A percentile compares a stretch with the other conserved stretches of the same genome.
These are phyloP conservation scores for Boloria selene DNA, from an alignment of 2,888 invertebrate species.

Conservation along the genomic window DNA sequence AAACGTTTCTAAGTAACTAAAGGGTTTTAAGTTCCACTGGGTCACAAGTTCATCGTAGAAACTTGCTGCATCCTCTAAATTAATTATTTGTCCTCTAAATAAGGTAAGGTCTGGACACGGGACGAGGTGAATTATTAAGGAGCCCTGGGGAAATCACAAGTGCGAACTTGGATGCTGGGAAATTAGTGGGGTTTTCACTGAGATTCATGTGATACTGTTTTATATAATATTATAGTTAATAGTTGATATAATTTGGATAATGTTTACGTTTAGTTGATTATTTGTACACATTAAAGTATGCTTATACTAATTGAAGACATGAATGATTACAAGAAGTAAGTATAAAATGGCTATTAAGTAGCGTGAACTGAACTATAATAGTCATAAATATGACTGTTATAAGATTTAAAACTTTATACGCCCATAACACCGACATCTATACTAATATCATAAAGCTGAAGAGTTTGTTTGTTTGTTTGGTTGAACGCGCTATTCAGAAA, in stretches of 20 bases:
- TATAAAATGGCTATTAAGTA: no score
- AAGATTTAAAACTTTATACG: no score
- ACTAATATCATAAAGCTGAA: no score
- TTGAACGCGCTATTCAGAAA: no score
- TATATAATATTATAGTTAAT: slow-evolving; percentile 1
- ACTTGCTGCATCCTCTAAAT: slow-evolving; percentile 57
- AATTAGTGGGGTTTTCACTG: slow-evolving; percentile 28
- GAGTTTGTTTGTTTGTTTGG: no score
- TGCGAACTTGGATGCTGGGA: slow-evolving; percentile 43
- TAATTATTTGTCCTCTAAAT: slow-evolving; percentile 68
- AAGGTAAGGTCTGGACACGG: slow-evolving; percentile 65
- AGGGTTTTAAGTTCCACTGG: slow-evolving; percentile 27
- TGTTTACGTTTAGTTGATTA: no score
- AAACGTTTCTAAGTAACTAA: background rate
- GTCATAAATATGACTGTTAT: no score
- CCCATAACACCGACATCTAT: no score
- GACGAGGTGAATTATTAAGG: slow-evolving; percentile 74
- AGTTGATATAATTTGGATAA: slow-evolving; percentile 1
- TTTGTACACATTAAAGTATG: no score
- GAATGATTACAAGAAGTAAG: no score
- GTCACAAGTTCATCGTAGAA: slow-evolving; percentile 50
- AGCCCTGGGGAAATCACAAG: slow-evolving; percentile 76
- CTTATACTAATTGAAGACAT: no score
- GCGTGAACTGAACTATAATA: no score
- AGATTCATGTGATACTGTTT: slow-evolving; percentile 22